phyloP scores from a whole-genome alignment of 30 jellyfish, hydroid and myxozoan genomes.

The Hydractinia echinata region DNA sequence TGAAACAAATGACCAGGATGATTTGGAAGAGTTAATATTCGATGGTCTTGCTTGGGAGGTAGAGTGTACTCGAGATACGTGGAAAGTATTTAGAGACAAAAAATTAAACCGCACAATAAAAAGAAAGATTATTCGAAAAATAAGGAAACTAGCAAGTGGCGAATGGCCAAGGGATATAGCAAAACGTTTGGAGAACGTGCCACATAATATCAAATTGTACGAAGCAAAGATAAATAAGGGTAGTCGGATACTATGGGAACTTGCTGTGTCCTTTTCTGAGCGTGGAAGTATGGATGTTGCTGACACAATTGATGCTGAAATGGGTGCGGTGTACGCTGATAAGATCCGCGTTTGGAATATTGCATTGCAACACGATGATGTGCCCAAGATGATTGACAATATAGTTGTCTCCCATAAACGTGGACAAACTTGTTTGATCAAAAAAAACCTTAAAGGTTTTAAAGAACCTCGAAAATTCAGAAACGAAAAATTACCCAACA shows the following conservation, averaged over 20 bases:
- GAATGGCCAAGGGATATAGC: slow-evolving; percentile 57
- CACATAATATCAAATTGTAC: slow-evolving; percentile 46
- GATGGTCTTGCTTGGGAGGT: slow-evolving; percentile 86
- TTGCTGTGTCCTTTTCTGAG: slow-evolving; percentile 66
- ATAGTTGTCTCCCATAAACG: slow-evolving; percentile 51
- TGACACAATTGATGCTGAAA: slow-evolving; percentile 13
- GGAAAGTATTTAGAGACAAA: slow-evolving; percentile 45
- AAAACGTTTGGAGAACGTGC: slow-evolving; percentile 27
- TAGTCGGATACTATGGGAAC: slow-evolving; percentile 73
- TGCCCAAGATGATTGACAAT: slow-evolving; percentile 39
- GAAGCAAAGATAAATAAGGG: slow-evolving; percentile 52
- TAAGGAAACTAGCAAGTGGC: slow-evolving; percentile 54
- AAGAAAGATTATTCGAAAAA: slow-evolving; percentile 39
- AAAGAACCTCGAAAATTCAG: not conserved
- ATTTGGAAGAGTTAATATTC: slow-evolving; percentile 1
- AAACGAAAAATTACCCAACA: slow-evolving; percentile 1
- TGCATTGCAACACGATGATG: slow-evolving; percentile 47
- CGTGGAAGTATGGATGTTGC: slow-evolving; percentile 36
- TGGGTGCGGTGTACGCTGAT: slow-evolving; percentile 45
- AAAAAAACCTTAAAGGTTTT: slow-evolving; percentile 24
- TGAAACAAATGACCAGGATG: not conserved
- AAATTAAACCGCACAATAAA: slow-evolving; percentile 25
- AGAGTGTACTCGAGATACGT: slow-evolving; percentile 60
- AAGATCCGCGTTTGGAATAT: slow-evolving; percentile 78
- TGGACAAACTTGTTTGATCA: slow-evolving; percentile 52